phyloP scores from a whole-genome alignment of 2,797 vertebrate genomes.

The Tenualosa ilisha region DNA sequence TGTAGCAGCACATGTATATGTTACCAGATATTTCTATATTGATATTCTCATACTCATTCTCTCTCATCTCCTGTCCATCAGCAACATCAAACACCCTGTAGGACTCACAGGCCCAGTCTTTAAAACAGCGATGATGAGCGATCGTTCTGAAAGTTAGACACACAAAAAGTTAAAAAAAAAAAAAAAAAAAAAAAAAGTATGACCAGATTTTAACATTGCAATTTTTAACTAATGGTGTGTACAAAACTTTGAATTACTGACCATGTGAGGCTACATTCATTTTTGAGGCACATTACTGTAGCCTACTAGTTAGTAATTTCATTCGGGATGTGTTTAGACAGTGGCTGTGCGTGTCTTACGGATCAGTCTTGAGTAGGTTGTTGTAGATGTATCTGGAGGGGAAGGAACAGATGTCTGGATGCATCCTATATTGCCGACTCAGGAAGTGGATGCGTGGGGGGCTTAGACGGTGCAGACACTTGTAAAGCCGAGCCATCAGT shows the following conservation, averaged over 20 bases:
- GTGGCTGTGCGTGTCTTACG: conserved; percentile 59
- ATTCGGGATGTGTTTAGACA: background rate
- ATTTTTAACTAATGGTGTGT: no score
- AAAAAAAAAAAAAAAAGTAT: no score
- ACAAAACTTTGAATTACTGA: no score
- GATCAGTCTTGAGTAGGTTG: conserved; percentile 70
- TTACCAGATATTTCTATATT: background rate
- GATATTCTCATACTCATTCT: conserved; percentile 70
- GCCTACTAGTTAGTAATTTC: background rate
- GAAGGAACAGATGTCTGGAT: conserved; percentile 85
- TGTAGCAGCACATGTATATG: background rate
- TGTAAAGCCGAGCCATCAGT: conserved; percentile 79
- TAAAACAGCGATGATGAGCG: conserved; percentile 70
- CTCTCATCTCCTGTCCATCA: conserved; percentile 76
- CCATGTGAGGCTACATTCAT: no score
- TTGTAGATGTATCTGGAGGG: conserved; percentile 81
- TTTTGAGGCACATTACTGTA: background rate
- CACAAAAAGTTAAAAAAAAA: no score
- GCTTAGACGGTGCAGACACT: conserved; percentile 60
- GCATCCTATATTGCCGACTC: conserved; percentile 83
- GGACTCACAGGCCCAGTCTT: conserved; percentile 80
- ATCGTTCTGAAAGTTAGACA: conserved; percentile 60
- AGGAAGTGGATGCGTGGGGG: conserved; percentile 71
- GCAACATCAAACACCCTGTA: conserved; percentile 84
- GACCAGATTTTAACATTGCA: no score